A percentile compares a stretch with the other conserved stretches of the same genome.
These are phyloP conservation scores for Bugulina stolonifera DNA, from an alignment of 2,888 invertebrate genomes.

Conservation along the genomic window DNA sequence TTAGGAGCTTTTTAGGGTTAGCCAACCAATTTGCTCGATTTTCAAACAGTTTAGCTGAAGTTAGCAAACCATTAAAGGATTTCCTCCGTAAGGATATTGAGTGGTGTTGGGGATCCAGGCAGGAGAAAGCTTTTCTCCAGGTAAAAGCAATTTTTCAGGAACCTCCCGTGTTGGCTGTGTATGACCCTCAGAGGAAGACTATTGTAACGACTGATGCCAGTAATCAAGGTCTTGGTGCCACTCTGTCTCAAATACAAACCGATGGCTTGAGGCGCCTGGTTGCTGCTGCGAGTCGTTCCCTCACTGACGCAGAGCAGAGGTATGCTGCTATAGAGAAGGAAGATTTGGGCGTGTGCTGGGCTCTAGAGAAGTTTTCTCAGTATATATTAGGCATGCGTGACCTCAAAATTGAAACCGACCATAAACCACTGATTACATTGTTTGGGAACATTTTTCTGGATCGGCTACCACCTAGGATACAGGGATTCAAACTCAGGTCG, in stretches of 20 bases:
- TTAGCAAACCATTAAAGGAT: neutral
- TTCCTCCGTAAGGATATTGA: neutral
- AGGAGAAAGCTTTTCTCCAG: constrained; percentile 27
- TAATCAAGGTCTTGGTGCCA: constrained; percentile 30
- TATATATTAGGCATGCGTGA: constrained; percentile 32
- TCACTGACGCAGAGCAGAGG: constrained; percentile 32
- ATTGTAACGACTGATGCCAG: constrained; percentile 22
- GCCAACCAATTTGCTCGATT: constrained; percentile 29
- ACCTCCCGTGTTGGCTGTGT: constrained; percentile 27
- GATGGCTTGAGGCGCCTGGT: constrained; percentile 30
- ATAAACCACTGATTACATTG: constrained; percentile 32
- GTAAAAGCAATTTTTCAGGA: constrained; percentile 27
- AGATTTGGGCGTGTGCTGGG: constrained; percentile 32
- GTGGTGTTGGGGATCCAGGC: constrained; percentile 29
- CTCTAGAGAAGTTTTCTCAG: constrained; percentile 33
- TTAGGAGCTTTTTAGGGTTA: constrained; percentile 31
- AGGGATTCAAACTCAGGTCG: constrained; percentile 30
- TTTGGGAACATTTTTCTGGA: constrained; percentile 29
- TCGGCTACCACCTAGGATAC: constrained; percentile 29
- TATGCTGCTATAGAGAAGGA: constrained; percentile 35
- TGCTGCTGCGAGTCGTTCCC: constrained; percentile 34
- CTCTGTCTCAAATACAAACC: constrained; percentile 28
- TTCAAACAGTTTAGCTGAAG: neutral
- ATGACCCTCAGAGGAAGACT: constrained; percentile 27
- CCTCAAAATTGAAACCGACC: constrained; percentile 33